phyloP scores from a whole-genome alignment of 2,113 vertebrate genomes.

The Ailurus styani region DNA sequence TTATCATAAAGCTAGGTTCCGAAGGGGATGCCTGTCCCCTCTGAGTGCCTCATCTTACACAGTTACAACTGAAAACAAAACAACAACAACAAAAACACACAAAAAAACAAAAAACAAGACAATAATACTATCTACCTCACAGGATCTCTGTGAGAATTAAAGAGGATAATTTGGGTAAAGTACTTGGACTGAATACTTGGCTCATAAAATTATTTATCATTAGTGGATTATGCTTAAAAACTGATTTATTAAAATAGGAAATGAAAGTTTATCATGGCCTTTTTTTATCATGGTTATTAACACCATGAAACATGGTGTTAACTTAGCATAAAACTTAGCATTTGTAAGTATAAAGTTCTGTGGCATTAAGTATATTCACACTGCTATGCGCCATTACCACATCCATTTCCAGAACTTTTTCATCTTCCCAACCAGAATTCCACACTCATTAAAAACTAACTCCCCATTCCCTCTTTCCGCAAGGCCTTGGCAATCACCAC shows the following conservation, averaged over 20 bases:
- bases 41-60: not conserved
- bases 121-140: not conserved
- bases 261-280: not conserved
- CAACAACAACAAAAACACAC: too few relatives aligned
- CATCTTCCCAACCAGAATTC: not conserved
- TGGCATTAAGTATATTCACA: not conserved
- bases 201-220: not conserved
- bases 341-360: not conserved
- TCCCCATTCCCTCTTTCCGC: too few relatives aligned
- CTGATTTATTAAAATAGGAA: not conserved
- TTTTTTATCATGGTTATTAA: not conserved
- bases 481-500: not conserved
- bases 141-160: not conserved
- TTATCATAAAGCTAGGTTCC: not conserved
- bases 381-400: not conserved
- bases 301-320: too few relatives aligned
- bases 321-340: not conserved
- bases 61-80: not conserved
- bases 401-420: not conserved
- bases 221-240: not conserved
- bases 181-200: not conserved
- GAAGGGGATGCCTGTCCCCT: not conserved
- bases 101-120: not conserved
- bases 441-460: not conserved
- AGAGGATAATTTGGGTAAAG: constrained; percentile 11